A percentile compares a stretch with the other conserved stretches of the same genome.
Conservation (phyloP, 2,113 vertebrate genomes). For the Rhegmatorhina hoffmannsi region DNA sequence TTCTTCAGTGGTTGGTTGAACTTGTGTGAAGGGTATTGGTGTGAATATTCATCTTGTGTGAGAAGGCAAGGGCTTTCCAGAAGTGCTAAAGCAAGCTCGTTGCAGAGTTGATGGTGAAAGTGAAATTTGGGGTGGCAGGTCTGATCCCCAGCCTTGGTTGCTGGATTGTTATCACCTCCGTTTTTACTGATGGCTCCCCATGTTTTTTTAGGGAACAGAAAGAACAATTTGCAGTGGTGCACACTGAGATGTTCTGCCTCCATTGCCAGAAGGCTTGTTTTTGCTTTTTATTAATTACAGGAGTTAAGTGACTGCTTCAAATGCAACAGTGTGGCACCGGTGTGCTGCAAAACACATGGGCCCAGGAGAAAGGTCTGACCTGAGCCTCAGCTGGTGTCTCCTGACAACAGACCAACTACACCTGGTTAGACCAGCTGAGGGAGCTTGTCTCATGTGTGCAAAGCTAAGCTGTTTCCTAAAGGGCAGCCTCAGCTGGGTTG, state of each 20-base stretch:
- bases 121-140: neutral
- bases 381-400: neutral
- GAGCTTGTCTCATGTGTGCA: neutral
- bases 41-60: neutral
- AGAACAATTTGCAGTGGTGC: neutral
- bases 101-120: neutral
- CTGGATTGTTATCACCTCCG: neutral
- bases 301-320: neutral
- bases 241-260: neutral
- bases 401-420: neutral
- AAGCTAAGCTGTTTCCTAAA: neutral
- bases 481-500: neutral
- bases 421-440: neutral
- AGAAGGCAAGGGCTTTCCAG: neutral
- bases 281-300: neutral
- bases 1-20: neutral
- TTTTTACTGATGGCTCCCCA: neutral
- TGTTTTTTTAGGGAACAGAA: neutral
- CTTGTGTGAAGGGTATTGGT: neutral
- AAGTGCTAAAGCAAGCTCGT: neutral
- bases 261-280: neutral
- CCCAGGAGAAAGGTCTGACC: neutral
- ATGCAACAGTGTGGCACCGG: accelerated
- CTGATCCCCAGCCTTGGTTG: neutral
- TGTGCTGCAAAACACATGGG: neutral